Evolutionary conservation across 2,113 vertebrate genomes (phyloP), one percentile per base, ranked within the genome.

Genomic region (Toxotes jaculatrix): DNA sequence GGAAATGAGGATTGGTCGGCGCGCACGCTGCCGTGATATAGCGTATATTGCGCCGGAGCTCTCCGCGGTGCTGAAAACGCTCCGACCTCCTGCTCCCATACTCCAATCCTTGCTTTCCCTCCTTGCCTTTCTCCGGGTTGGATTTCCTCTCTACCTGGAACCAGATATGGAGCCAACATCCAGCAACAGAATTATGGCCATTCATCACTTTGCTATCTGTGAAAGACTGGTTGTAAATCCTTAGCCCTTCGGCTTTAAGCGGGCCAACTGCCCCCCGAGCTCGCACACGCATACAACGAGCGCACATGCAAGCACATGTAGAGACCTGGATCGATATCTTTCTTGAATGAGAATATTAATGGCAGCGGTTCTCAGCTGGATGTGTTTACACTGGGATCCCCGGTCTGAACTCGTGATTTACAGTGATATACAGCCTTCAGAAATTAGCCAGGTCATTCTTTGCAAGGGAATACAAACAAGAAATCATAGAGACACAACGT

Each of bases 1-100:
- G 74, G 80, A 88, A 87, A 90, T 86, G 86, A 84, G 80, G 72
- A 68, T 63, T 77, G 87, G 79, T 81, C 38, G 63, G 62, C 36
- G 75, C 80, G 66, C 80, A 77, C 79, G 57, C 62, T n/a, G 55
- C 61, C 68, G 69, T 67, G 65, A 32, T 73, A 23, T 3, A 53
- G 74, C 56, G 23, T 40, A 31, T 34, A 19, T n/a, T 27, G 70
- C 43, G 12, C 59, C 23, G 82, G 90, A 88, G 90, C 92, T 93
- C 85, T 94, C 93, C 91, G 38, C 11, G 89, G 93, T 91, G 74
- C 93, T 93, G 93, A 88, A 92, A 70, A 23, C 51, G 49, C 84
- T 74, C 84, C 79, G 38, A 65, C 65, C 63, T 55, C 67, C 42
- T 21, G 16, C 9, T 23, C 16, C 8, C 31, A 2, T 16, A 19